Evolutionary conservation across 2,888 invertebrate species (phyloP).

Genomic region (Synergus japonicus): DNA sequence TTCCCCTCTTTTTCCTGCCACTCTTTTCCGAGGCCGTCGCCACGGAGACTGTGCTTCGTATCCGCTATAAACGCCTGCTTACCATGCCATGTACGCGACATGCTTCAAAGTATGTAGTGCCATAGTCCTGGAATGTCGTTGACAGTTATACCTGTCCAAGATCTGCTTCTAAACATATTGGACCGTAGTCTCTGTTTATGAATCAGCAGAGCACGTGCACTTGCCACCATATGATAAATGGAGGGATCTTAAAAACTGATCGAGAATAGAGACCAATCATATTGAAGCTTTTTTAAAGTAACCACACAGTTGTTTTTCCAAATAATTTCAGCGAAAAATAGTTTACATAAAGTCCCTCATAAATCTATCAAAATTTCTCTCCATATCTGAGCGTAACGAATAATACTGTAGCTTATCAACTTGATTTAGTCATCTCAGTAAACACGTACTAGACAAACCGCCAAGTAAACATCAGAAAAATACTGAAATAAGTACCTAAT

Average conservation of each 20-base stretch:
- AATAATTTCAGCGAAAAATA: background rate
- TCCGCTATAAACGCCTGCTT: conserved; percentile 19
- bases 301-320: background rate
- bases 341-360: background rate
- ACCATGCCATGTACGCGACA: conserved; percentile 29
- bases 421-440: background rate
- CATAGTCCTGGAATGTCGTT: conserved; percentile 42
- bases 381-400: background rate
- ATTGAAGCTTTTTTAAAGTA: background rate
- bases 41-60: conserved; percentile 37
- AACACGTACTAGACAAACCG: background rate
- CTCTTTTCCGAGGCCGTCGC: conserved; percentile 40
- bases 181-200: background rate
- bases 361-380: background rate
- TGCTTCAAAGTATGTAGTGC: conserved; percentile 45
- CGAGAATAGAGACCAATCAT: background rate
- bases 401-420: background rate
- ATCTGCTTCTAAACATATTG: background rate
- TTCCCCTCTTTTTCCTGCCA: conserved; percentile 38
- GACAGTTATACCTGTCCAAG: conserved; percentile 39
- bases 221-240: background rate
- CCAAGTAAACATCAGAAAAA: background rate
- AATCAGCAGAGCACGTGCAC: background rate
- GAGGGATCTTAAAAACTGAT: background rate
- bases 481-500: background rate